Base-by-base conservation (phyloP, 1,140 invertebrate species). In the Zaprionus vittiger region DNA sequence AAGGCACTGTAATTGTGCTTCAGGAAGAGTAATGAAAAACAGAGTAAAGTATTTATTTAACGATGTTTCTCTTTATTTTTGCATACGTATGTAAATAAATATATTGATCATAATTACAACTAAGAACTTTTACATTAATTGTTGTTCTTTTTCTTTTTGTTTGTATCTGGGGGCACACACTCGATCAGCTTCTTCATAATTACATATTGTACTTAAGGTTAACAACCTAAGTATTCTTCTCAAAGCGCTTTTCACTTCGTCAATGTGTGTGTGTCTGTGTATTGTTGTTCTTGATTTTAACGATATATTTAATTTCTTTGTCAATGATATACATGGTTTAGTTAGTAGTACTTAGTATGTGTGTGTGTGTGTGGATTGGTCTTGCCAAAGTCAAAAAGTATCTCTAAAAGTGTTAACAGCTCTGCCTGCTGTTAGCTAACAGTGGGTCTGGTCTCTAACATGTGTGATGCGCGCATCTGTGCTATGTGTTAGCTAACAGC, bases 1-100 rank as follows among this genome's bases (percentile, higher is more conserved):
- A 49, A 1, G 17, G 9, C 44, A 12, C 44, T 49, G 44, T 49
- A 20, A 22, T 22, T 22, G 11, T 4, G 4, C 11, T 24, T 47
- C n/a, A 9, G 3, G n/a, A 3, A 7, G 2, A n/a, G 1, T 1
- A 47, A 4, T 17, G 7, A 47, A 47, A 47, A n/a, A 7, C n/a
- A 11, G 2, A 17, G n/a, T 1, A 7, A 47, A 41, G 3, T 38
- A 12, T 28, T 47, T 64, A 34, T 85, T 89, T 82, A 90, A 89
- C 85, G 85, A 90, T 90, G 72, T 83, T 83, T 90, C 73, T 90
- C 81, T 89, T 90, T 89, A 89, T 89, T 87, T 75, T 81, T 84
- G 85, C 86, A 80, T 79, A 82, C 63, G 74, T 86, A 86, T 82
- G 82, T 91, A 91, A 89, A 89, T 89, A 90, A 82, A 86, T 86